Conservation (phyloP, 2,113 vertebrate species). For the Podocnemis expansa region DNA sequence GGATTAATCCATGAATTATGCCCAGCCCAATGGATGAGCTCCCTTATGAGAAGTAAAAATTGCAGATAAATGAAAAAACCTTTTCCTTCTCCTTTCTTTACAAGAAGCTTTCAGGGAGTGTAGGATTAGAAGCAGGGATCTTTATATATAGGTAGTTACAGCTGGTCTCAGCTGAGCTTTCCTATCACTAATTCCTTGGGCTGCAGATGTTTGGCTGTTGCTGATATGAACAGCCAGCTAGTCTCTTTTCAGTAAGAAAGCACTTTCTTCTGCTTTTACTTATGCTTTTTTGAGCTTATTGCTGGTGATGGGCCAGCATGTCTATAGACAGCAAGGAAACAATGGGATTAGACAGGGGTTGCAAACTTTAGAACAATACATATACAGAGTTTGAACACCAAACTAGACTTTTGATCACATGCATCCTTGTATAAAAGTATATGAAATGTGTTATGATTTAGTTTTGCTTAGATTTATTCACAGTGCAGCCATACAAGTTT, state of each 20-base stretch:
- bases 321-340: not conserved
- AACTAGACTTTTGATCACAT: not conserved
- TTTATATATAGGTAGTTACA: not conserved
- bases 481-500: not conserved
- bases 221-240: rapidly evolving
- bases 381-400: not conserved
- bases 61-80: not conserved
- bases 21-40: not conserved
- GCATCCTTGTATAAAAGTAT: not conserved
- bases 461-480: not conserved
- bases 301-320: not conserved
- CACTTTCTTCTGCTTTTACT: not conserved
- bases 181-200: not conserved
- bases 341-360: not conserved
- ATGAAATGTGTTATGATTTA: not conserved
- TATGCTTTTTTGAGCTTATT: not conserved
- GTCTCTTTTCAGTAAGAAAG: not conserved
- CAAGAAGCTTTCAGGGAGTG: not conserved
- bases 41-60: not conserved
- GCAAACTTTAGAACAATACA: not conserved
- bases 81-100: not conserved
- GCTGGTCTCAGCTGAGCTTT: not conserved
- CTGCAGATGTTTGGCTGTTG: not conserved
- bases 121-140: not conserved
- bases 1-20: not conserved